phyloP scores from a whole-genome alignment of 2,888 invertebrate genomes.

The Steinernema hermaphroditum region DNA sequence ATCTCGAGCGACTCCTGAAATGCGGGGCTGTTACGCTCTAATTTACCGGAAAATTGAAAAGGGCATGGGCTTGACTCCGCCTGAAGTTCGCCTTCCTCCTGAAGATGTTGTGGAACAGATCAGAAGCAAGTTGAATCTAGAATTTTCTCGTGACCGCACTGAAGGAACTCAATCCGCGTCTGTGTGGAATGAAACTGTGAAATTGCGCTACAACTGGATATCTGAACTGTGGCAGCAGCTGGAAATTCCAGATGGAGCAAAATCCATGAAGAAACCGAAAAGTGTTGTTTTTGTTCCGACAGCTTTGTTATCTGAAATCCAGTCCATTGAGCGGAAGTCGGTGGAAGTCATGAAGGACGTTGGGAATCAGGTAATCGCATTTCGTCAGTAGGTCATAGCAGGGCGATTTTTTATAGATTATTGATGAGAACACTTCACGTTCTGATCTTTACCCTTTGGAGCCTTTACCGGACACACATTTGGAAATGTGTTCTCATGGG shows the following conservation, averaged over 20 bases:
- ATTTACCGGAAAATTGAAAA: slow-evolving; percentile 42
- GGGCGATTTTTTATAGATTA: neutral
- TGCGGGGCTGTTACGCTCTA: slow-evolving; percentile 52
- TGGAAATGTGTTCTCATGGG: slow-evolving; percentile 54
- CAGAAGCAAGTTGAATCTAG: slow-evolving; percentile 36
- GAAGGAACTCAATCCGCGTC: slow-evolving; percentile 38
- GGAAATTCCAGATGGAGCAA: slow-evolving; percentile 36
- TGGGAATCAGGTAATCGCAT: neutral
- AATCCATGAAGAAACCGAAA: slow-evolving; percentile 40
- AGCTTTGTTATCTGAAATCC: slow-evolving; percentile 48
- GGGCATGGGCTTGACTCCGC: neutral
- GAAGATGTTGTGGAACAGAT: slow-evolving; percentile 35
- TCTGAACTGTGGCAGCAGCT: slow-evolving; percentile 41
- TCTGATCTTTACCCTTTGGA: slow-evolving; percentile 14
- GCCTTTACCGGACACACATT: slow-evolving; percentile 1
- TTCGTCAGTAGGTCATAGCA: neutral
- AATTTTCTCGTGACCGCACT: slow-evolving; percentile 35
- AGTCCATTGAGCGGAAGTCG: slow-evolving; percentile 47
- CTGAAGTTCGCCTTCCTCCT: slow-evolving; percentile 37
- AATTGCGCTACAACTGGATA: slow-evolving; percentile 42
- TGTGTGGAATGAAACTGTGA: slow-evolving; percentile 40
- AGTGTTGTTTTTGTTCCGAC: slow-evolving; percentile 57
- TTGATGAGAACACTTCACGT: neutral
- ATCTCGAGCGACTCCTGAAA: slow-evolving; percentile 40
- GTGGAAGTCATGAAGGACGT: slow-evolving; percentile 38